These are phyloP conservation scores for Coreius guichenoti DNA, from an alignment of 2,797 vertebrate genomes.

Conservation along the genomic window DNA sequence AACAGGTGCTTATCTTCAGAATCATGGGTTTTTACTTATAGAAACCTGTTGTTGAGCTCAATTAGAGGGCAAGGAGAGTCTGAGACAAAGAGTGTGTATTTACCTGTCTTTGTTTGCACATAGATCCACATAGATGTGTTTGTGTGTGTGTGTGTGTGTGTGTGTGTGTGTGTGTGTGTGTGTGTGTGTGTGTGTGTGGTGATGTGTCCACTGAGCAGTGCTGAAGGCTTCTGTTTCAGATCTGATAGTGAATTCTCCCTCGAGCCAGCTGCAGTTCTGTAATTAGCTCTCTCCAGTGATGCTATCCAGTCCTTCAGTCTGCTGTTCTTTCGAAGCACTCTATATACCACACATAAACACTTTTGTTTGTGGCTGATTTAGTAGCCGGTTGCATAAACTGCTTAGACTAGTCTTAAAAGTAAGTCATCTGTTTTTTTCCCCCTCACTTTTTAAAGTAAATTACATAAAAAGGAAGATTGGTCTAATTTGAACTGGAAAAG, in stretches of 20 bases:
- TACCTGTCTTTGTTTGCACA: not conserved
- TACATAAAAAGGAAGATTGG: not conserved
- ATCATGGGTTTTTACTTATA: too few species aligned
- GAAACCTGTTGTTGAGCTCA: too few species aligned
- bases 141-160: not conserved
- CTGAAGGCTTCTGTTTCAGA: constrained; percentile 24
- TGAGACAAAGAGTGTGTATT: not conserved
- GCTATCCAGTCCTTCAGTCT: constrained; percentile 6
- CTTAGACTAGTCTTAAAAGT: not conserved
- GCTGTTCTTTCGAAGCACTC: constrained; percentile 31
- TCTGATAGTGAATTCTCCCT: constrained; percentile 43
- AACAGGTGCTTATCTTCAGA: too few species aligned
- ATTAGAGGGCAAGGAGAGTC: too few species aligned
- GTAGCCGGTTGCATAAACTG: not conserved
- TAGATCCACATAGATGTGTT: too few species aligned
- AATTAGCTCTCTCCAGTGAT: constrained; percentile 47
- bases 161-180: not conserved
- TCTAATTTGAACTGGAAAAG: not conserved
- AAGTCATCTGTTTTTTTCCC: not conserved
- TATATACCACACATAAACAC: not conserved
- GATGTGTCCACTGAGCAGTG: constrained; percentile 13
- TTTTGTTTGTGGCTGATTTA: constrained; percentile 6
- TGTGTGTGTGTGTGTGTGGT: fast-evolving
- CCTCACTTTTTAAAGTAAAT: not conserved
- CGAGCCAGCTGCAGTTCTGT: constrained; percentile 29